These are phyloP conservation scores for Hemiscyllium ocellatum DNA, from an alignment of 2,113 vertebrate species.

Conservation along the genomic window DNA sequence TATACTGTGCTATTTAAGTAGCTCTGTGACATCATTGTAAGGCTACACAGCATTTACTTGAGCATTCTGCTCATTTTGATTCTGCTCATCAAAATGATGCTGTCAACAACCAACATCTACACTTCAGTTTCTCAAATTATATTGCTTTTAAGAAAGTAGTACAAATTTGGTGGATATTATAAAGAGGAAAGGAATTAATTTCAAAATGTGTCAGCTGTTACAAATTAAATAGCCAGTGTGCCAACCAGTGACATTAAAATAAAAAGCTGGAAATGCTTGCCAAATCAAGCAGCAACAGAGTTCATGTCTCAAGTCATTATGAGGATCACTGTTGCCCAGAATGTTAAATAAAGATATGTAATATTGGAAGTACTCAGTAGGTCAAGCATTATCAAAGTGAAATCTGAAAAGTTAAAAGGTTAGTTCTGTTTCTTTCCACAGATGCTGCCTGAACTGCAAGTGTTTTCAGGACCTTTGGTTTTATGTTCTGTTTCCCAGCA, in stretches of 20 bases:
- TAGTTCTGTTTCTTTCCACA: neutral
- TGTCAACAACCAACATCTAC: neutral
- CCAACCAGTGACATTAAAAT: neutral
- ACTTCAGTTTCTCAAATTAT: neutral
- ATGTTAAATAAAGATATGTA: neutral
- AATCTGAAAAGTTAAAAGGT: too few relatives aligned
- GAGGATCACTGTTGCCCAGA: neutral
- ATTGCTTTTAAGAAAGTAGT: neutral
- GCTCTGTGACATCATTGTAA: too few relatives aligned
- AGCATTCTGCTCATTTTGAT: neutral
- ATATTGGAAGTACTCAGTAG: neutral
- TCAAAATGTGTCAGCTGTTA: neutral
- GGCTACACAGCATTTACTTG: too few relatives aligned
- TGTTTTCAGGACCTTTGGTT: neutral
- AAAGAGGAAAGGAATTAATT: neutral
- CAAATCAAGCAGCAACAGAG: neutral
- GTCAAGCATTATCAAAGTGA: neutral
- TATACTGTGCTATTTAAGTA: too few relatives aligned
- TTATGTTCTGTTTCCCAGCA: neutral
- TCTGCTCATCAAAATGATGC: too few relatives aligned
- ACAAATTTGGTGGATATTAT: neutral
- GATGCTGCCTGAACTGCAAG: neutral
- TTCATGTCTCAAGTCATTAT: neutral
- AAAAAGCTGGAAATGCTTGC: neutral
- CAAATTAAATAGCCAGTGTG: neutral